phyloP scores from a whole-genome alignment of 1,140 invertebrate genomes.

The Schlechtendalia chinensis region DNA sequence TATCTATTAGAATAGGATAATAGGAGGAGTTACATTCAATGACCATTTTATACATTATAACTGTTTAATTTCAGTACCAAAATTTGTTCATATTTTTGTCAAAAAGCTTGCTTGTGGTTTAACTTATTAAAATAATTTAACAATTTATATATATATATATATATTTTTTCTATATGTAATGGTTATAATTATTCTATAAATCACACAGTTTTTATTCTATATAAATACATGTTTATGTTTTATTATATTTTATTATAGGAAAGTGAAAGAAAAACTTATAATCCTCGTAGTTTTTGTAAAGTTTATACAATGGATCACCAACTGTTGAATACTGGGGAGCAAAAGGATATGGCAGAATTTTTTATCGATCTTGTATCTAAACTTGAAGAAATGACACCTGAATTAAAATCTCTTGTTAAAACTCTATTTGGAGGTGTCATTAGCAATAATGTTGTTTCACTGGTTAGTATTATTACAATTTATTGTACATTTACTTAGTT shows the following conservation, averaged over 20 bases:
- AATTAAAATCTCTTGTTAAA: constrained; percentile 86
- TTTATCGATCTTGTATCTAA: constrained; percentile 95
- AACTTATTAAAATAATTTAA: too few species aligned
- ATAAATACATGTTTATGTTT: too few species aligned
- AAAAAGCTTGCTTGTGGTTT: too few species aligned
- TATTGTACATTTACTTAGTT: neutral
- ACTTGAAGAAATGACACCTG: constrained; percentile 91
- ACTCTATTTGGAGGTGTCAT: constrained; percentile 87
- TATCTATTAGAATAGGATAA: too few species aligned
- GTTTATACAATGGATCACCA: constrained; percentile 97
- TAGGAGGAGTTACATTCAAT: too few species aligned
- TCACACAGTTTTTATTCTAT: too few species aligned
- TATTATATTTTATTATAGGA: constrained; percentile 62
- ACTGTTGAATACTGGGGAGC: constrained; percentile 91
- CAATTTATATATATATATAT: too few species aligned
- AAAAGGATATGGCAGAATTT: constrained; percentile 98
- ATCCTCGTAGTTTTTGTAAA: constrained; percentile 91
- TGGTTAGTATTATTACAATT: constrained; percentile 59
- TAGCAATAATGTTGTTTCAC: constrained; percentile 91
- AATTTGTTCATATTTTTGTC: too few species aligned
- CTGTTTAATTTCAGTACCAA: too few species aligned
- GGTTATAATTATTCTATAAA: too few species aligned
- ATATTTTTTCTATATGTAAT: too few species aligned
- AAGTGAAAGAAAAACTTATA: constrained; percentile 91
- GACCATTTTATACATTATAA: too few species aligned